These are phyloP conservation scores for Nesogale talazaci DNA, from an alignment of 2,113 vertebrate species.

Conservation along the genomic window DNA sequence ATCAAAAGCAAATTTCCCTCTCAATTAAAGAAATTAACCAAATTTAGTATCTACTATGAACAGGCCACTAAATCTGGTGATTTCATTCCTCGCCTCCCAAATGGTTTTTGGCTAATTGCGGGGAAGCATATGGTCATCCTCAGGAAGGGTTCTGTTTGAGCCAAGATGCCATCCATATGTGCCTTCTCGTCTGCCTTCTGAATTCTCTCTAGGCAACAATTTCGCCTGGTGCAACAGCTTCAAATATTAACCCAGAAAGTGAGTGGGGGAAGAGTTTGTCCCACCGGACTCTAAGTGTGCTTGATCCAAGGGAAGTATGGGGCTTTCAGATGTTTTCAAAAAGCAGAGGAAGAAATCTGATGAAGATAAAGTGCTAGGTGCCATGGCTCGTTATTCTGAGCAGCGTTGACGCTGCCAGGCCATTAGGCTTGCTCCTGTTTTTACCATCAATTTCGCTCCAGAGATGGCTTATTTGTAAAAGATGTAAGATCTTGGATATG, in stretches of 20 bases:
- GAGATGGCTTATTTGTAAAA: slow-evolving; percentile 72
- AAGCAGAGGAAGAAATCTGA: slow-evolving; percentile 43
- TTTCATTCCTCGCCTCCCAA: slow-evolving; percentile 12
- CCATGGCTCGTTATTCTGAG: slow-evolving; percentile 64
- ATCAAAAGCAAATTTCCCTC: neutral
- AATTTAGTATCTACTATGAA: neutral
- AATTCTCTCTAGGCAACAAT: neutral
- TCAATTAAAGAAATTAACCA: slow-evolving; percentile 39
- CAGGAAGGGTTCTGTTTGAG: neutral
- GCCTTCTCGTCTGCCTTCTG: slow-evolving; percentile 36
- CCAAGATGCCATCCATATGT: neutral
- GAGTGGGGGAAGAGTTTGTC: neutral
- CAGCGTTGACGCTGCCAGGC: slow-evolving; percentile 52
- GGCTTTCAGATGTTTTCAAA: slow-evolving; percentile 56
- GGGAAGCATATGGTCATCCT: neutral
- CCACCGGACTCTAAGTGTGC: neutral
- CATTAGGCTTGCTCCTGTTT: slow-evolving; percentile 68
- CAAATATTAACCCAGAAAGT: slow-evolving; percentile 41
- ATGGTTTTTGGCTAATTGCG: neutral
- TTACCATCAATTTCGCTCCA: slow-evolving; percentile 58
- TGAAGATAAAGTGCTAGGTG: slow-evolving; percentile 64
- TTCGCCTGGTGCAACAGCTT: slow-evolving; percentile 38
- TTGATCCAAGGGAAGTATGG: slow-evolving; percentile 45
- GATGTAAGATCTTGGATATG: slow-evolving; percentile 32
- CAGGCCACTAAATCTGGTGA: slow-evolving; percentile 5